Percentiles rank a stretch among this genome's conserved stretches.
phyloP scores from a whole-genome alignment of 2,113 vertebrate species.

The Archilochus colubris region DNA sequence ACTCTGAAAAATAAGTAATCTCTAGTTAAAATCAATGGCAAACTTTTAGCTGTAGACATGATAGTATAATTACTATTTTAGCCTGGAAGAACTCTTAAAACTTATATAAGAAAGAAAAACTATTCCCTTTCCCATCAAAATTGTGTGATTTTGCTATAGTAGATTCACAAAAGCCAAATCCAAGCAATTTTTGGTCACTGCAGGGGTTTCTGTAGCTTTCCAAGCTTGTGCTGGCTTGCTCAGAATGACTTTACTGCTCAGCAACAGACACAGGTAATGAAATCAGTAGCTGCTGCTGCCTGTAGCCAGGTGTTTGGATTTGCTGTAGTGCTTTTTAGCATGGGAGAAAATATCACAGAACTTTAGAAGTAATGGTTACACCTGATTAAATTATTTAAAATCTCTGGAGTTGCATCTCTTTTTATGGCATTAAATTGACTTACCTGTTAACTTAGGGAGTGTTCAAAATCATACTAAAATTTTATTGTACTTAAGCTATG shows the following conservation, averaged over 20 bases:
- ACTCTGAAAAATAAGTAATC: not conserved
- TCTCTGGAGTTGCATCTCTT: slow-evolving; percentile 71
- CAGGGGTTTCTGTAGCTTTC: slow-evolving; percentile 38
- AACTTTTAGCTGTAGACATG: not conserved
- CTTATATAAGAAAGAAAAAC: not conserved
- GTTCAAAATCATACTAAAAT: slow-evolving; percentile 74
- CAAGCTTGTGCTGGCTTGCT: not conserved
- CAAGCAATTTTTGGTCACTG: not conserved
- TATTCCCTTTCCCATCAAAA: not conserved
- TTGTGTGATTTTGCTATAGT: not conserved
- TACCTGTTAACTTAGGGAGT: slow-evolving; percentile 75
- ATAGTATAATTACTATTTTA: not conserved
- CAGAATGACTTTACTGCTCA: slow-evolving; percentile 32
- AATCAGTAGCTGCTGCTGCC: slow-evolving; percentile 59
- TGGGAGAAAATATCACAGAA: slow-evolving; percentile 52
- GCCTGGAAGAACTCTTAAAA: not conserved
- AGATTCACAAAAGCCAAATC: not conserved
- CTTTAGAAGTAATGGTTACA: slow-evolving; percentile 65
- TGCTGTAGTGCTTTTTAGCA: slow-evolving; percentile 55
- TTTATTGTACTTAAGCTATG: slow-evolving; percentile 71
- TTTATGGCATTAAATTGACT: slow-evolving; percentile 70
- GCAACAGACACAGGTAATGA: slow-evolving; percentile 14
- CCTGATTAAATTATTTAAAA: slow-evolving; percentile 76
- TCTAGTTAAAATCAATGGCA: not conserved
- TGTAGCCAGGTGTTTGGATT: slow-evolving; percentile 35